Evolutionary conservation across 2,888 invertebrate species (phyloP).

Genomic region (Omphaloscelis lunosa): DNA sequence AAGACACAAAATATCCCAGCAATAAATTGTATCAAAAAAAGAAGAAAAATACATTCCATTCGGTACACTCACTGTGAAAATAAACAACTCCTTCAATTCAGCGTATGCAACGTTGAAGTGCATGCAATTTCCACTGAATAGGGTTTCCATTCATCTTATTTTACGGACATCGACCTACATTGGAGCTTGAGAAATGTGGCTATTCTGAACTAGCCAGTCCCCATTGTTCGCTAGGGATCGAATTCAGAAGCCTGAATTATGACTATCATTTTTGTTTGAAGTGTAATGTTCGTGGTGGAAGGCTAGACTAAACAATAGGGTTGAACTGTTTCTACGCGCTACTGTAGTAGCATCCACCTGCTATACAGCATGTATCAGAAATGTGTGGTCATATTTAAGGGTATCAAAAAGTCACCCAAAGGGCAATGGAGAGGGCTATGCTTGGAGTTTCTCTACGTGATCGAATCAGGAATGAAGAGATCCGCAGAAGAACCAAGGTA

Average conservation of each 20-base stretch:
- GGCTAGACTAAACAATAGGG: not conserved
- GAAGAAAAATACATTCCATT: slow-evolving; percentile 52
- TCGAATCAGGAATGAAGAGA: too few relatives aligned
- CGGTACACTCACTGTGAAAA: slow-evolving; percentile 51
- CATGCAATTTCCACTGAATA: slow-evolving; percentile 69
- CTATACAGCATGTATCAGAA: too few relatives aligned
- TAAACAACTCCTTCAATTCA: slow-evolving; percentile 65
- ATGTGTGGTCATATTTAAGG: too few relatives aligned
- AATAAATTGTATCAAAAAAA: slow-evolving; percentile 36
- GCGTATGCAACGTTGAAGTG: slow-evolving; percentile 67
- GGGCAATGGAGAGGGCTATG: too few relatives aligned
- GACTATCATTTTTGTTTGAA: slow-evolving; percentile 66
- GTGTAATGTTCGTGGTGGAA: slow-evolving; percentile 42
- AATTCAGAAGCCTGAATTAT: slow-evolving; percentile 61
- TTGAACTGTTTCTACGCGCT: not conserved
- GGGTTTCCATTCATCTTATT: slow-evolving; percentile 72
- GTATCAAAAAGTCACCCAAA: too few relatives aligned
- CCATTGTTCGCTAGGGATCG: slow-evolving; percentile 60
- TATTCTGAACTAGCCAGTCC: slow-evolving; percentile 64
- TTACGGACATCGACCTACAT: slow-evolving; percentile 73
- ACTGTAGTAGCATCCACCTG: not conserved
- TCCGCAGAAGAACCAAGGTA: too few relatives aligned
- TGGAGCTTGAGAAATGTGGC: slow-evolving; percentile 67
- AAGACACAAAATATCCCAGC: slow-evolving; percentile 22
- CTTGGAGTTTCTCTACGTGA: too few relatives aligned